Evolutionary conservation across 2,888 invertebrate species (phyloP).

Genomic region (Agrochola lychnidis): DNA sequence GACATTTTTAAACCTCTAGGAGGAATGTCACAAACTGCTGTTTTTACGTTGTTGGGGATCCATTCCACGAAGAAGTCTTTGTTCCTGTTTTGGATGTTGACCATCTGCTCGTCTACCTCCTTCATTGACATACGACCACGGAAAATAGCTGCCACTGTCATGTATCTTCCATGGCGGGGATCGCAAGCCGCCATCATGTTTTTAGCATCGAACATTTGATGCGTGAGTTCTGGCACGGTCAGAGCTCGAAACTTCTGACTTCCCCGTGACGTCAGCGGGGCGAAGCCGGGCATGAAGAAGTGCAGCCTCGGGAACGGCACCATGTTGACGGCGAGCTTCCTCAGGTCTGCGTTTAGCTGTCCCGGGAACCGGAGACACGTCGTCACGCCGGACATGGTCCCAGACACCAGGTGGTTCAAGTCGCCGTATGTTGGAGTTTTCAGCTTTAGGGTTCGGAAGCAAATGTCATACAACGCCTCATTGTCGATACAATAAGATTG

Average conservation of each 20-base stretch:
- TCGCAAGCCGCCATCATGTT: slow-evolving; percentile 99
- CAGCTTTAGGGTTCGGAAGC: slow-evolving; percentile 93
- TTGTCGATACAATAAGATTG: slow-evolving; percentile 93
- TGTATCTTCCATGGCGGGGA: slow-evolving; percentile 96
- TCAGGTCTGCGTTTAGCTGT: slow-evolving; percentile 93
- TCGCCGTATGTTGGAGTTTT: slow-evolving; percentile 94
- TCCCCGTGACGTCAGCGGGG: slow-evolving; percentile 94
- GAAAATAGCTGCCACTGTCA: slow-evolving; percentile 97
- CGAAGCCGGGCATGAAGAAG: slow-evolving; percentile 91
- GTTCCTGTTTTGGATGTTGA: slow-evolving; percentile 94
- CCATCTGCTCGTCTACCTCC: slow-evolving; percentile 95
- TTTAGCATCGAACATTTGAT: slow-evolving; percentile 97
- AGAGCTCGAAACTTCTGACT: slow-evolving; percentile 96
- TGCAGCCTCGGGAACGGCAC: slow-evolving; percentile 94
- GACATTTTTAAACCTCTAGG: slow-evolving; percentile 95
- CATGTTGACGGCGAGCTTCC: slow-evolving; percentile 86
- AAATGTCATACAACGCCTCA: slow-evolving; percentile 94
- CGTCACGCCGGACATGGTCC: slow-evolving; percentile 85
- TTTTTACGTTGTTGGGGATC: slow-evolving; percentile 95
- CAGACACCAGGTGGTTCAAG: slow-evolving; percentile 90
- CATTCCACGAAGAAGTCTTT: slow-evolving; percentile 94
- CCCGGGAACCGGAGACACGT: slow-evolving; percentile 85
- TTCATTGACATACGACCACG: slow-evolving; percentile 98
- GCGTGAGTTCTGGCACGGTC: slow-evolving; percentile 96
- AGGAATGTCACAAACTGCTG: slow-evolving; percentile 95